A percentile compares a stretch with the other conserved stretches of the same genome.
phyloP scores from a whole-genome alignment of 2,113 vertebrate genomes.

The Rhinopithecus roxellana region DNA sequence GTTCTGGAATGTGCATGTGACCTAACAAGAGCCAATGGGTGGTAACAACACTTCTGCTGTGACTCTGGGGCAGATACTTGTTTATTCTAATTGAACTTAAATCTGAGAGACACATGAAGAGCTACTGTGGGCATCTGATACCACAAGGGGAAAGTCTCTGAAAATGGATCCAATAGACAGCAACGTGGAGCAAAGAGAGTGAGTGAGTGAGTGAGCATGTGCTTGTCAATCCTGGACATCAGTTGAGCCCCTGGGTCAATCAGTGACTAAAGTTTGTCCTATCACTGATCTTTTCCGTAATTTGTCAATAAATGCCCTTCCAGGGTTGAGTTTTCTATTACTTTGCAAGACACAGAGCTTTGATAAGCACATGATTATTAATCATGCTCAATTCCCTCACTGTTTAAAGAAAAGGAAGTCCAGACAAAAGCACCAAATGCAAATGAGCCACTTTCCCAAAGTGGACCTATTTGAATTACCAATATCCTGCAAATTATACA shows the following conservation, averaged over 20 bases:
- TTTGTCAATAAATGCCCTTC: background rate
- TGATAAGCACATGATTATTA: background rate
- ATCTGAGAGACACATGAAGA: background rate
- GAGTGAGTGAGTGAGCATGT: background rate
- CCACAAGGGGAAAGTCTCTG: background rate
- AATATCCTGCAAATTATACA: background rate
- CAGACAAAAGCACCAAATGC: background rate
- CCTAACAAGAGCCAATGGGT: background rate
- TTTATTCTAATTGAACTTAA: background rate
- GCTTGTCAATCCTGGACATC: background rate
- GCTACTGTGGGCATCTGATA: background rate
- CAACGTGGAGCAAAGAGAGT: too few species aligned
- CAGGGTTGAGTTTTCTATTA: background rate
- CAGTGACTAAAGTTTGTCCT: background rate
- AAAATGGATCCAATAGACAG: background rate
- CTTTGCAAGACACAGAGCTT: background rate
- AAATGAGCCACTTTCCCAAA: background rate
- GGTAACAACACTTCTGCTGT: background rate
- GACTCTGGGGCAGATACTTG: background rate
- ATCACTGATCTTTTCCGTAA: background rate
- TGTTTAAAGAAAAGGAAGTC: slow-evolving; percentile 10
- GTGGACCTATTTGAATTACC: background rate
- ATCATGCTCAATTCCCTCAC: background rate
- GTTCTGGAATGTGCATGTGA: background rate
- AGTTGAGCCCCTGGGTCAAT: background rate